These are phyloP conservation scores for Poecile atricapillus DNA, from an alignment of 2,113 vertebrate genomes.

Conservation along the genomic window DNA sequence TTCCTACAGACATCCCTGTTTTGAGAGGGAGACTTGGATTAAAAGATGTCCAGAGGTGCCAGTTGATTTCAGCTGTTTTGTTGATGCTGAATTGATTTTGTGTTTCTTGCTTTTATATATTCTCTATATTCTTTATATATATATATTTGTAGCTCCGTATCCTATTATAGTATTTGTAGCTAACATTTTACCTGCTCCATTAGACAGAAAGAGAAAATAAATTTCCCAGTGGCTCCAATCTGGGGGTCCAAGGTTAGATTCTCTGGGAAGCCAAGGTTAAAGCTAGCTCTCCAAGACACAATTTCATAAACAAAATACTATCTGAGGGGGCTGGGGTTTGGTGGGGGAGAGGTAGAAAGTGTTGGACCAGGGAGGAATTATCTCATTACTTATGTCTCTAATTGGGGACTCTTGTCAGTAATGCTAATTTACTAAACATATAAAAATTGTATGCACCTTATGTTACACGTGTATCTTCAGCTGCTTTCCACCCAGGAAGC, in stretches of 20 bases:
- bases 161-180: neutral
- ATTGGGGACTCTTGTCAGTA: neutral
- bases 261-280: neutral
- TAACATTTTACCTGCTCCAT: neutral
- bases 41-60: neutral
- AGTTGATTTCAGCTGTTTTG: neutral
- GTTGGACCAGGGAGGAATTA: neutral
- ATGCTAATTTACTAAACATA: neutral
- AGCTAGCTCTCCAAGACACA: neutral
- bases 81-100: neutral
- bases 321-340: too few relatives aligned
- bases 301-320: neutral
- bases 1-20: neutral
- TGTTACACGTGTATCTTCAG: fast-evolving
- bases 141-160: neutral
- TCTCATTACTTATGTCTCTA: neutral
- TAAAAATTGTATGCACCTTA: fast-evolving
- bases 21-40: neutral
- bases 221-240: neutral
- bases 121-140: neutral
- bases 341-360: neutral
- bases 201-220: neutral
- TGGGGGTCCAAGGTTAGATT: neutral
- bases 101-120: neutral
- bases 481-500: fast-evolving